These are phyloP conservation scores for Rhagologus leucostigma DNA, from an alignment of 2,113 vertebrate species.

Conservation along the genomic window DNA sequence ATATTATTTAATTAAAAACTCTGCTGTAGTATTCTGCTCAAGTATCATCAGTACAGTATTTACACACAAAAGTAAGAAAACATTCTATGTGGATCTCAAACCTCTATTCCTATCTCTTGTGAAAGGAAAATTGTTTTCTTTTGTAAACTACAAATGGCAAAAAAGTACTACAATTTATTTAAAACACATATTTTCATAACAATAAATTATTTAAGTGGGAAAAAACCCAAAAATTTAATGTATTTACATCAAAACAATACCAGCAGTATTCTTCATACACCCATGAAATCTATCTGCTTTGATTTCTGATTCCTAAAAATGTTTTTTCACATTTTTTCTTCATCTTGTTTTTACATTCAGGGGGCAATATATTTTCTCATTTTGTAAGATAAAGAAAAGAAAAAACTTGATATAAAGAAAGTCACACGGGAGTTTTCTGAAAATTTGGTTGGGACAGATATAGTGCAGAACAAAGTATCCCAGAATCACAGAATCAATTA, in stretches of 20 bases:
- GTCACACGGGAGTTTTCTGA: neutral
- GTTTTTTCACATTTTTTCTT: neutral
- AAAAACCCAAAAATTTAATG: neutral
- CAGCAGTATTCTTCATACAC: neutral
- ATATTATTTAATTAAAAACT: neutral
- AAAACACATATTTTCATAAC: neutral
- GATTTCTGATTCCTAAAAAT: neutral
- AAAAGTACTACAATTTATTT: neutral
- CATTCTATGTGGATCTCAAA: neutral
- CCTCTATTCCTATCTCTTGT: neutral
- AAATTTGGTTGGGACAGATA: neutral
- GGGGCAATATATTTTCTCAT: neutral
- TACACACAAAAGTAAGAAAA: neutral
- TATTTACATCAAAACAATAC: neutral
- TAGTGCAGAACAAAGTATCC: fast-evolving
- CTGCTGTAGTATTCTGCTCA: neutral
- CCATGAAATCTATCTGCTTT: neutral
- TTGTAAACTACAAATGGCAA: neutral
- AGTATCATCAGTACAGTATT: neutral
- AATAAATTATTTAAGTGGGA: neutral
- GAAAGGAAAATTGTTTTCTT: neutral
- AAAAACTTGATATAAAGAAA: neutral
- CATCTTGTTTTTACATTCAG: neutral
- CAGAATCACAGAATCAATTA: neutral
- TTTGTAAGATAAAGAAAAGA: neutral